Base-by-base conservation (phyloP, 2,888 invertebrate species). In the Xestia ashworthii region DNA sequence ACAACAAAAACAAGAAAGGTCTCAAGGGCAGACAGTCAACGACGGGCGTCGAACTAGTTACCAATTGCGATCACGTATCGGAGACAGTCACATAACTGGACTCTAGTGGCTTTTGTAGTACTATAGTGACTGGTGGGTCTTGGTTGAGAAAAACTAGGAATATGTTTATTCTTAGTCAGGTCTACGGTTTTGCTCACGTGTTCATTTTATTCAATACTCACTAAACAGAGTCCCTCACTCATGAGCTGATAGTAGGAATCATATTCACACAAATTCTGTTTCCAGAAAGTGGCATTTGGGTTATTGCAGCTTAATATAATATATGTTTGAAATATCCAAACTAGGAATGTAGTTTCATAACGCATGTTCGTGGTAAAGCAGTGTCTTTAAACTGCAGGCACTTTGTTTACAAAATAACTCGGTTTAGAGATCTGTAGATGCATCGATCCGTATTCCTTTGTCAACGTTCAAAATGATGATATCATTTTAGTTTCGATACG, bases 41-140 rank as follows among this genome's bases (percentile, higher is more conserved):
- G 38, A 22, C 62, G 25, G 72, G 60, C 12, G 22, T 55, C 64
- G 41, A 76, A 76, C 74, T 85, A 32, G 48, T 84, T 76, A 48
- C n/a, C 32, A 73, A 60, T 85, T 76, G 60, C 69, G 41, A 50
- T 74, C 84, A 84, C 84, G 84, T 82, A 19, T 22, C 12, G 53
- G 64, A 38, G 46, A 53, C 53, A 78, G 58, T 46, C 12, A 55
- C 55, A 19, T 74, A 71, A 70, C 71, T 76, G 69, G 58, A 71
- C 74, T 64, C 50, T 22, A 44, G 44, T 16, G 9, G 19, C 71
- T 55, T 11, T 75, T 32, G 19, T 71, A 74, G 69, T 41, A 14
- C 14, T 44, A 41, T 14, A 58, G 32, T 67, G 14, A 25, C 38
- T 32, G n/a, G 16, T 3, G 5, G 46, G 19, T 14, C n/a, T 22